phyloP scores from a whole-genome alignment of 2,113 vertebrate genomes.

The Erpornis zantholeuca region DNA sequence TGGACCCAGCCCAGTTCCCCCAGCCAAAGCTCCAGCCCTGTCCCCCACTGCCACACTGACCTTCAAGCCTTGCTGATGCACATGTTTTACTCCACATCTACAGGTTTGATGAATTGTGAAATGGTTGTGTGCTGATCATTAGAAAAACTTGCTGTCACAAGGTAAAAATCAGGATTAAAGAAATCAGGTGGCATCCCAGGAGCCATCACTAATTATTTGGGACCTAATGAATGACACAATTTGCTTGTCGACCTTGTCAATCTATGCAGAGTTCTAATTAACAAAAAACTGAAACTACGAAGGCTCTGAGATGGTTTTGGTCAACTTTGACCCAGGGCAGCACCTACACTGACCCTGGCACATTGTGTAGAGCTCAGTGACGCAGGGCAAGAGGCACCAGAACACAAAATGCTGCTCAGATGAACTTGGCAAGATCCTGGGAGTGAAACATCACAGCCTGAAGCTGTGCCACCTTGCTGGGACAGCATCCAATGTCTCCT shows the following conservation, averaged over 20 bases:
- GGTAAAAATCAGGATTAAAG: background rate
- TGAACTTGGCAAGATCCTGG: background rate
- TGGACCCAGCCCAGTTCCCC: background rate
- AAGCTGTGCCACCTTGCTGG: constrained; percentile 12
- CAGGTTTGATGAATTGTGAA: background rate
- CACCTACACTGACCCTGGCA: background rate
- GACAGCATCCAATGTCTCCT: background rate
- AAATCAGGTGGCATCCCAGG: background rate
- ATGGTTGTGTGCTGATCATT: accelerated
- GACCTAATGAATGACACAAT: background rate
- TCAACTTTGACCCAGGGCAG: background rate
- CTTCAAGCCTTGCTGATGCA: background rate
- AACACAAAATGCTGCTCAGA: background rate
- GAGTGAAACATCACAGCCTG: background rate
- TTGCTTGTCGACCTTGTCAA: background rate
- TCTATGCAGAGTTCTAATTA: background rate
- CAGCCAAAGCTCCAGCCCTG: background rate
- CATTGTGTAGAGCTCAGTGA: background rate
- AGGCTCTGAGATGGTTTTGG: background rate
- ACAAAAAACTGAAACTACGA: background rate
- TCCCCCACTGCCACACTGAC: background rate
- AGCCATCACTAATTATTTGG: background rate
- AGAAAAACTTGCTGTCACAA: background rate
- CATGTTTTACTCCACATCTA: background rate
- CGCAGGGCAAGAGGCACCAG: background rate